Evolutionary conservation across 2,797 vertebrate species (phyloP).

Genomic region (Sebastes vulpes): DNA sequence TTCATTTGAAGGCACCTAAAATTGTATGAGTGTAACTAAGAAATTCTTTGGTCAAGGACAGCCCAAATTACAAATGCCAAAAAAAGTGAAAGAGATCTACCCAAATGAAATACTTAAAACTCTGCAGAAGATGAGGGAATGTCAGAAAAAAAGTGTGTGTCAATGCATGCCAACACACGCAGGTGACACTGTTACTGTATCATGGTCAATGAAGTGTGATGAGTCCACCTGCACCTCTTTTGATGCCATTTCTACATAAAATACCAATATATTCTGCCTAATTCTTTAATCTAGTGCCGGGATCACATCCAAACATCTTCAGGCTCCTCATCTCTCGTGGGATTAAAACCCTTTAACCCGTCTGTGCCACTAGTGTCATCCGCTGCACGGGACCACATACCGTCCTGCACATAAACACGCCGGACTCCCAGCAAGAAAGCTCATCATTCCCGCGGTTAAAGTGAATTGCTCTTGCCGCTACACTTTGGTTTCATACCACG

Average conservation of each 20-base stretch:
- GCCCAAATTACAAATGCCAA: background rate
- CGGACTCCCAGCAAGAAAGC: conserved; percentile 11
- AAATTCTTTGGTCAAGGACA: background rate
- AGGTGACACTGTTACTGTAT: background rate
- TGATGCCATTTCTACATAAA: background rate
- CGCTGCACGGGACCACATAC: conserved; percentile 38
- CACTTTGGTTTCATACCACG: conserved; percentile 43
- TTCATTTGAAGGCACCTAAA: no score
- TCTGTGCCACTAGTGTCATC: background rate
- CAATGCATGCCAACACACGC: background rate
- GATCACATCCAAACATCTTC: background rate
- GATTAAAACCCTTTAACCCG: conserved; percentile 22
- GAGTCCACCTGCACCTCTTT: background rate
- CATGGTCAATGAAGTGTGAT: background rate
- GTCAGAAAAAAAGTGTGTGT: background rate
- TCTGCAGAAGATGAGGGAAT: background rate
- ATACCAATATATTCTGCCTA: background rate
- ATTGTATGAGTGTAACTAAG: no score
- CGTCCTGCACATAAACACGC: conserved; percentile 37
- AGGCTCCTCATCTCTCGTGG: background rate
- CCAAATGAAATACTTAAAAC: background rate
- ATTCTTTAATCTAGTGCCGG: background rate
- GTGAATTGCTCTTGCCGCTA: conserved; percentile 39
- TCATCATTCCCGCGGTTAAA: conserved; percentile 17
- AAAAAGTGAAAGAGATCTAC: background rate